phyloP scores from a whole-genome alignment of 2,113 vertebrate genomes.

The Panthera uncia region DNA sequence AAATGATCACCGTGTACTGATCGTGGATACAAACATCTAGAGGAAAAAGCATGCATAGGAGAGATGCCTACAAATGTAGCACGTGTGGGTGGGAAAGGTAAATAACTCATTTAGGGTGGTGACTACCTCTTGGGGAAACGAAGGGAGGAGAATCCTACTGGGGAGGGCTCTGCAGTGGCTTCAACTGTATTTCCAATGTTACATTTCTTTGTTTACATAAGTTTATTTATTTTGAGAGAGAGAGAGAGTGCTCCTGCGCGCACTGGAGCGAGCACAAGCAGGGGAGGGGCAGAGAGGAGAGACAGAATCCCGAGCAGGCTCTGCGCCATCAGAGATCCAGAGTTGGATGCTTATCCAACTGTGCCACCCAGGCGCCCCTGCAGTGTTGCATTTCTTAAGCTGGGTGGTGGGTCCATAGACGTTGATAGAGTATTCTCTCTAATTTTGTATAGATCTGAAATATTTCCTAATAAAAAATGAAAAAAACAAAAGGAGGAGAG shows the following conservation, averaged over 20 bases:
- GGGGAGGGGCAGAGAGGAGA: no score
- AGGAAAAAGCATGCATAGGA: background rate
- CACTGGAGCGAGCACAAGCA: no score
- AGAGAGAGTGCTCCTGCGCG: no score
- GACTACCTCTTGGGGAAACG: background rate
- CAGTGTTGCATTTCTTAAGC: background rate
- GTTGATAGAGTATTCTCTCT: background rate
- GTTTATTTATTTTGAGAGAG: no score
- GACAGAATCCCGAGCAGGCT: no score
- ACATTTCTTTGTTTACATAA: background rate
- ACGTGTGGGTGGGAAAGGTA: background rate
- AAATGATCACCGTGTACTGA: background rate
- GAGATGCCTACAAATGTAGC: background rate
- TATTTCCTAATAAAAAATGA: background rate
- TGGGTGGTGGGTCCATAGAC: background rate
- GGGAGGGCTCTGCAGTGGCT: background rate
- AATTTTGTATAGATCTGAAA: background rate
- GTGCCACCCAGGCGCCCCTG: background rate
- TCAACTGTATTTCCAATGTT: background rate
- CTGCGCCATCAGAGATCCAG: no score
- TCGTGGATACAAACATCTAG: background rate
- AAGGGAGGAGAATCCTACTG: background rate
- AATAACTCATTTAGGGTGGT: background rate
- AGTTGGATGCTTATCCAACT: no score
- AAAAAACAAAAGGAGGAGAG: background rate